phyloP scores from a whole-genome alignment of 2,113 vertebrate species.

The Gracilinanus agilis region DNA sequence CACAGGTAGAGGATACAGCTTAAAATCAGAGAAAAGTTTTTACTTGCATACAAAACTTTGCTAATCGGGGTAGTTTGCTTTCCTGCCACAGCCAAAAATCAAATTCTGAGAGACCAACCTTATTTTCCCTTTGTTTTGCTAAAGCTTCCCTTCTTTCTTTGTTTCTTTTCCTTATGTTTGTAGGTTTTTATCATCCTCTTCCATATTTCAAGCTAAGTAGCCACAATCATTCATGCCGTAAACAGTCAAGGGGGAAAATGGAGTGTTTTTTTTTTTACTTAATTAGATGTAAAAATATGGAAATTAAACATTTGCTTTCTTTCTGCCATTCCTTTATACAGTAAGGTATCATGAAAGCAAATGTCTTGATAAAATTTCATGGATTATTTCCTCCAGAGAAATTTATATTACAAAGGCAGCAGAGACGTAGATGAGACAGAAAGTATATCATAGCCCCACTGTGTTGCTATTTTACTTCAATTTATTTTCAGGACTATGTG shows the following conservation, averaged over 20 bases:
- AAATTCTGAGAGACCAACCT: background rate
- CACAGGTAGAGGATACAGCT: background rate
- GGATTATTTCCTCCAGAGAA: conserved; percentile 32
- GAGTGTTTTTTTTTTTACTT: background rate
- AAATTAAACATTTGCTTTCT: conserved; percentile 33
- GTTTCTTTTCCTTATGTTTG: background rate
- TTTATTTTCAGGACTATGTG: conserved; percentile 36
- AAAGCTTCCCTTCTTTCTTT: background rate
- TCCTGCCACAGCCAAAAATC: background rate
- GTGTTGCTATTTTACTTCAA: background rate
- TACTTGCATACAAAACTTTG: conserved; percentile 10
- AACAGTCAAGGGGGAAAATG: background rate
- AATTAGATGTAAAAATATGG: conserved; percentile 48
- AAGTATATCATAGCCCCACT: background rate
- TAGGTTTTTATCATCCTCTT: conserved; percentile 10
- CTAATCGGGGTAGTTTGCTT: background rate
- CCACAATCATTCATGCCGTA: conserved; percentile 18
- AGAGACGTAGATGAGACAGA: background rate
- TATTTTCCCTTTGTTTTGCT: conserved; percentile 18
- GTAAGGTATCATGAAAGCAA: background rate
- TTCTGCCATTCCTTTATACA: conserved; percentile 4
- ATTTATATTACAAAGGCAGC: background rate
- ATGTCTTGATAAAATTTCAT: background rate
- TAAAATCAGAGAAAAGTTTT: conserved; percentile 15
- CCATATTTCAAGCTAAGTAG: conserved; percentile 31